Percentiles rank a stretch among this genome's conserved stretches.
Conservation (phyloP, 2,888 invertebrate genomes). For the Calameuta pallipes region DNA sequence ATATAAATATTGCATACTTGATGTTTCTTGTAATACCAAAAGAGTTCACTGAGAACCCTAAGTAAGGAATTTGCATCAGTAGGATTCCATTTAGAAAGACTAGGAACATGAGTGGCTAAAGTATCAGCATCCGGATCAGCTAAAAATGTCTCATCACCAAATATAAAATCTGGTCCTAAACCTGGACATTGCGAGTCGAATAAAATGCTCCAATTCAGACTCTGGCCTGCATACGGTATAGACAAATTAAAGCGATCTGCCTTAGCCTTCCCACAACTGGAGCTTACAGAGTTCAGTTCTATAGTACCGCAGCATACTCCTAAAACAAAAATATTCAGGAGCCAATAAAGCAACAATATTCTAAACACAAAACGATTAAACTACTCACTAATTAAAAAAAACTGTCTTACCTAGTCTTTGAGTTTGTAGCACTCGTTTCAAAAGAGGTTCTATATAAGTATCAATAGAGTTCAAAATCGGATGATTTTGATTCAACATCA, state of each 20-base stretch:
- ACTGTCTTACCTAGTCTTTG: slow-evolving; percentile 34
- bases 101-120: slow-evolving; percentile 70
- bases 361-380: slow-evolving; percentile 1
- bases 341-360: neutral
- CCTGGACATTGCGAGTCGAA: slow-evolving; percentile 74
- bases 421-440: slow-evolving; percentile 32
- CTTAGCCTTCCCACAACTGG: slow-evolving; percentile 53
- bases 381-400: neutral
- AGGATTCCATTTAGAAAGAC: slow-evolving; percentile 75
- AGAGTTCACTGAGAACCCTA: slow-evolving; percentile 73
- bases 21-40: slow-evolving; percentile 72
- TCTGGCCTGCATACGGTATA: slow-evolving; percentile 78
- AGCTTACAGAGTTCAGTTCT: slow-evolving; percentile 30
- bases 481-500: slow-evolving; percentile 38
- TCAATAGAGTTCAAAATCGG: slow-evolving; percentile 28
- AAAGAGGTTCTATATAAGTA: slow-evolving; percentile 36
- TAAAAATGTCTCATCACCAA: slow-evolving; percentile 77
- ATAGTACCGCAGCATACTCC: slow-evolving; percentile 38
- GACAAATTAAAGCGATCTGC: slow-evolving; percentile 73
- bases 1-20: slow-evolving; percentile 67
- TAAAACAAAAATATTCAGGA: slow-evolving; percentile 20
- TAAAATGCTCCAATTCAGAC: slow-evolving; percentile 77
- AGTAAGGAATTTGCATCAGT: slow-evolving; percentile 71
- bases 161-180: slow-evolving; percentile 81
- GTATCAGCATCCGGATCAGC: slow-evolving; percentile 70